phyloP scores from a whole-genome alignment of 2,888 invertebrate species.

The Neoscelio sp. region DNA sequence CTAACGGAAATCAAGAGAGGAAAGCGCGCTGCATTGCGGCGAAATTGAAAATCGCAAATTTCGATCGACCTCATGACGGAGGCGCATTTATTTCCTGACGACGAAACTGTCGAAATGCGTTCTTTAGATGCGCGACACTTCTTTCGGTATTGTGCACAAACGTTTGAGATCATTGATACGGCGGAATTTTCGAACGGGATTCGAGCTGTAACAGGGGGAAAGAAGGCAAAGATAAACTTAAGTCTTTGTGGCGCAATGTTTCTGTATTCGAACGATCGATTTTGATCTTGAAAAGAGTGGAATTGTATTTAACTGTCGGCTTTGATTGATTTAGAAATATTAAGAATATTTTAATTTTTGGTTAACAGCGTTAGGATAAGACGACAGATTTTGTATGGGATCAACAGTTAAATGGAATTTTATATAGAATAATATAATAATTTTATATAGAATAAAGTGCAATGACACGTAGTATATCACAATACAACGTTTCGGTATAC shows the following conservation, averaged over 20 bases:
- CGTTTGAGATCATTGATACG: constrained; percentile 20
- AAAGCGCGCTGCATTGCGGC: constrained; percentile 52
- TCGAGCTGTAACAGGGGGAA: constrained; percentile 13
- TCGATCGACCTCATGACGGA: constrained; percentile 11
- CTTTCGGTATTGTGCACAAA: neutral
- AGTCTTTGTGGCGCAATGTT: neutral
- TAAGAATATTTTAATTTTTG: no score
- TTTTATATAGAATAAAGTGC: no score
- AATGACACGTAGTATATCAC: no score
- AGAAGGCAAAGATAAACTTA: constrained; percentile 12
- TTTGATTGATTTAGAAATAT: no score
- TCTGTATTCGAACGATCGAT: no score
- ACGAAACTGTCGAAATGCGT: constrained; percentile 8
- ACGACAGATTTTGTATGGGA: no score
- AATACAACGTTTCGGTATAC: no score
- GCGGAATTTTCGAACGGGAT: constrained; percentile 4
- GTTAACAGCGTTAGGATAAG: no score
- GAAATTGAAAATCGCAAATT: constrained; percentile 51
- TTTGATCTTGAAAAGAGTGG: no score
- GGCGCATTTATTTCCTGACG: constrained; percentile 21
- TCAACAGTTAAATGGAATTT: no score
- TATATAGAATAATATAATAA: no score
- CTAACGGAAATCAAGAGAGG: constrained; percentile 39
- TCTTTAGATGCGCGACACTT: constrained; percentile 17
- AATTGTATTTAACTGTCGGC: no score